Conservation (phyloP, 1,140 invertebrate genomes). For the Zaprionus tsacasi region DNA sequence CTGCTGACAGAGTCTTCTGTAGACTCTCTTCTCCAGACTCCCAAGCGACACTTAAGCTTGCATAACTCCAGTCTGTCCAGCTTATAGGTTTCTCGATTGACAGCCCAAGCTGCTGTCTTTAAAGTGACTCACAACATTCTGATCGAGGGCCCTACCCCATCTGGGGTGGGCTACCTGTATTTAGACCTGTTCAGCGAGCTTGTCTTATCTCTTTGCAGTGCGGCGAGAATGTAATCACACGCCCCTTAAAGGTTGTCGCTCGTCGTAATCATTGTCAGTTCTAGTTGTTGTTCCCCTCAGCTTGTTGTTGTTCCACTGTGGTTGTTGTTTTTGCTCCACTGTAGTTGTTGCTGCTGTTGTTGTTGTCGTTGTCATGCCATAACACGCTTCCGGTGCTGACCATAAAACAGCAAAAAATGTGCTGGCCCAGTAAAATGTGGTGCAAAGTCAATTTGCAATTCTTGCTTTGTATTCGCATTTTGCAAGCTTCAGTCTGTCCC, state of each 20-base stretch:
- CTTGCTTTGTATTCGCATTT: slow-evolving; percentile 43
- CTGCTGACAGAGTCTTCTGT: background rate
- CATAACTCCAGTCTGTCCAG: background rate
- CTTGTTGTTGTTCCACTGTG: slow-evolving; percentile 5
- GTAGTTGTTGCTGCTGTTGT: slow-evolving; percentile 12
- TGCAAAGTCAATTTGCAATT: slow-evolving; percentile 59
- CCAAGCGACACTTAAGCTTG: background rate
- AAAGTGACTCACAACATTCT: background rate
- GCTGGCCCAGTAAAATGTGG: slow-evolving; percentile 14
- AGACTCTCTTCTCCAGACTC: background rate
- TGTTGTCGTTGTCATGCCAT: slow-evolving; percentile 15
- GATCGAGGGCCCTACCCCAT: background rate
- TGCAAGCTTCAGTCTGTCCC: slow-evolving; percentile 15
- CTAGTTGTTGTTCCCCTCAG: background rate
- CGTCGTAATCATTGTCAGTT: background rate
- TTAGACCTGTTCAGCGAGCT: background rate
- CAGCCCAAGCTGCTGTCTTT: background rate
- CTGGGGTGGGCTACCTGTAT: background rate
- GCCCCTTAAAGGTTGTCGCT: slow-evolving; percentile 10
- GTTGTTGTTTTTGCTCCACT: background rate
- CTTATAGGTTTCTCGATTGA: background rate
- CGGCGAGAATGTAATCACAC: slow-evolving; percentile 4
- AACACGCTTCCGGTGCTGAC: slow-evolving; percentile 45
- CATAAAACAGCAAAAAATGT: slow-evolving; percentile 16
- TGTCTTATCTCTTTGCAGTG: slow-evolving; percentile 9